Conservation (phyloP, 2,113 vertebrate species). For the Vidua chalybeata region DNA sequence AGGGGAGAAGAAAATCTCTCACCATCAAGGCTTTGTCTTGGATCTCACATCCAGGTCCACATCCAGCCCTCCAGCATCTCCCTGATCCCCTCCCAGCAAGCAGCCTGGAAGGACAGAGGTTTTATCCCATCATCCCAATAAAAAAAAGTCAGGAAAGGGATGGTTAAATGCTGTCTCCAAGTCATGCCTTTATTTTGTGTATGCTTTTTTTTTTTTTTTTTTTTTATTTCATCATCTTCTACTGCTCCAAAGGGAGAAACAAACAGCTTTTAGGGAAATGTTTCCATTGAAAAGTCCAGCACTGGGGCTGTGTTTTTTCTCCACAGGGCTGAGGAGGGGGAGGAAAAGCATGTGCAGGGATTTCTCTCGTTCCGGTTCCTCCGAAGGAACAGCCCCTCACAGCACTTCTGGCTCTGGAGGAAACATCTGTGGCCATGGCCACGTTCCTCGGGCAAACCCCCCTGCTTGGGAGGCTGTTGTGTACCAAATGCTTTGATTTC, state of each 20-base stretch:
- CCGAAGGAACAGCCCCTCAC: neutral
- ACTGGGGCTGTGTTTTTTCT: neutral
- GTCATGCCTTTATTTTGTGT: neutral
- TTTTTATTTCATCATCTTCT: neutral
- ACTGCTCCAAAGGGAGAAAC: neutral
- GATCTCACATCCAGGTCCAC: neutral
- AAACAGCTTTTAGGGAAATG: neutral
- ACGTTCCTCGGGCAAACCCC: neutral
- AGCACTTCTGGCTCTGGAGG: slow-evolving; percentile 37
- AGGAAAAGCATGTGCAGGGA: neutral
- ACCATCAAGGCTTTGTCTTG: neutral
- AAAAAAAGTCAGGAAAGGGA: neutral
- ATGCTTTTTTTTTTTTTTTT: neutral
- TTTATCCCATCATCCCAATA: neutral
- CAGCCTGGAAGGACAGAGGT: neutral
- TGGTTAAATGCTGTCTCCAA: neutral
- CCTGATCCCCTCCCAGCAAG: neutral
- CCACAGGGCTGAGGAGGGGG: neutral
- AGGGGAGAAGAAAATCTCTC: neutral
- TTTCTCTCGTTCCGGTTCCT: slow-evolving; percentile 37
- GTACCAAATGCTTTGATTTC: slow-evolving; percentile 36
- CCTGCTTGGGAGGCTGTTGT: neutral
- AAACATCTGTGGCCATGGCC: slow-evolving; percentile 59
- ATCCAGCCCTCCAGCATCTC: neutral
- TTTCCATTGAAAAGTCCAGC: neutral